Evolutionary conservation across 2,797 vertebrate species (phyloP), one percentile per base, ranked within the genome.

Genomic region (Peromyscus melanophrys): DNA sequence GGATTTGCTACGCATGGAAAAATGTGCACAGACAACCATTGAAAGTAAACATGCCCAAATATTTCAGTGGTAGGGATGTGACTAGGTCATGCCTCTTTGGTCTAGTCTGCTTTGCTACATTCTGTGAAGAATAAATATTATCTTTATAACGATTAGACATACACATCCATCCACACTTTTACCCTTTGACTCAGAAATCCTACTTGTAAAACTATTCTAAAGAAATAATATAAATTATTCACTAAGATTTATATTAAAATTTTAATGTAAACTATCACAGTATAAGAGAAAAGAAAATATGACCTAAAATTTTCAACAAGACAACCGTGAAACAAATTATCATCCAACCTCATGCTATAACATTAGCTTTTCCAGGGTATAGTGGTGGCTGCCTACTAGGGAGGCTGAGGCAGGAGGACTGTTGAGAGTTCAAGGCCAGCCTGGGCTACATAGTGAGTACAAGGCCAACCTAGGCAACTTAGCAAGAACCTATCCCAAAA

Each of bases 21-120:
- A 82, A 95, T 89, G 49, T 71, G 6, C 69, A 80, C 5, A 90
- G 46, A 96, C 95, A 87, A 94, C 67, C 46, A 27, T 27, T 90
- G 55, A 85, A 92, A 85, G 55, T 46, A 92, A 96, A 96, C n/a
- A 94, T 12, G 55, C 13, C 40, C 78, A 81, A 93, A 86, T 95
- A 19, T 61, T 87, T 94, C 23, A 25, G 4, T 76, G 63, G 40
- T 19, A 90, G 67, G n/a, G 95, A 94, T 92, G 63, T 21, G 19
- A 57, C 49, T 13, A 6, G 0, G 12, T 73, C 40, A 83, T 77
- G 88, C 23, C 10, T 96, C 11, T 71, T 78, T 49, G 21, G 27
- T 43, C 8, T 69, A 23, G 37, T 71, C 11, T 89, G 29, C 65
- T 92, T 93, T 83, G 49, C 86, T 94, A 95, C 83, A 77, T 82